Evolutionary conservation across 1,140 invertebrate genomes (phyloP).

Genomic region (Sesamia nonagrioides): DNA sequence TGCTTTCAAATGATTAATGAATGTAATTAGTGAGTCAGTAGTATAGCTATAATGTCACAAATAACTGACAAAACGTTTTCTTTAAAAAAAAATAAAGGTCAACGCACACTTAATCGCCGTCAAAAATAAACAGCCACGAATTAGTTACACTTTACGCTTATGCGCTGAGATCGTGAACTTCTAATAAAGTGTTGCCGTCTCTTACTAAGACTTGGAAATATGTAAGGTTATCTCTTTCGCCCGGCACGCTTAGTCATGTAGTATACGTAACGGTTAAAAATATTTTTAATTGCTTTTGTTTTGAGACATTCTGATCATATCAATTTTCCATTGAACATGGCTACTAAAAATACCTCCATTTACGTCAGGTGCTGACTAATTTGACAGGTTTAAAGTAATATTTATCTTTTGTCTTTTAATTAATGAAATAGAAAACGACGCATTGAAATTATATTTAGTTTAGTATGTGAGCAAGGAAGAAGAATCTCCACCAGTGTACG

Average conservation of each 20-base stretch:
- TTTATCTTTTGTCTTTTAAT: too few relatives aligned
- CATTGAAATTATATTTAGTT: too few relatives aligned
- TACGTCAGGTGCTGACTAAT: too few relatives aligned
- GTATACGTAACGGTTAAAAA: slow-evolving; percentile 22
- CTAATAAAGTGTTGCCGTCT: slow-evolving; percentile 34
- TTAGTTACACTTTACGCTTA: slow-evolving; percentile 52
- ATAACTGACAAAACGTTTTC: background rate
- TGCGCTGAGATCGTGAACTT: slow-evolving; percentile 19
- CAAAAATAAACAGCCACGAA: slow-evolving; percentile 55
- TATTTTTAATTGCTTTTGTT: background rate
- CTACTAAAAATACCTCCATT: background rate
- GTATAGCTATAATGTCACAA: background rate
- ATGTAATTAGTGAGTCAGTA: background rate
- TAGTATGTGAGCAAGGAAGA: too few relatives aligned
- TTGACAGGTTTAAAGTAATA: too few relatives aligned
- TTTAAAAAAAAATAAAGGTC: slow-evolving; percentile 43
- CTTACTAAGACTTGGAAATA: slow-evolving; percentile 2
- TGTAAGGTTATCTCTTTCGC: slow-evolving; percentile 25
- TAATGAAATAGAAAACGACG: too few relatives aligned
- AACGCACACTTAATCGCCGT: slow-evolving; percentile 54
- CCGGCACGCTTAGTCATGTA: slow-evolving; percentile 35
- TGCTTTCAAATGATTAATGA: background rate
- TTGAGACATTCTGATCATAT: background rate
- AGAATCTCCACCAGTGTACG: too few relatives aligned
- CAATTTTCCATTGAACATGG: background rate